Percentiles rank a stretch among this genome's conserved stretches.
Evolutionary conservation across 2,888 invertebrate genomes (phyloP).

Genomic region (Lithosia quadra): DNA sequence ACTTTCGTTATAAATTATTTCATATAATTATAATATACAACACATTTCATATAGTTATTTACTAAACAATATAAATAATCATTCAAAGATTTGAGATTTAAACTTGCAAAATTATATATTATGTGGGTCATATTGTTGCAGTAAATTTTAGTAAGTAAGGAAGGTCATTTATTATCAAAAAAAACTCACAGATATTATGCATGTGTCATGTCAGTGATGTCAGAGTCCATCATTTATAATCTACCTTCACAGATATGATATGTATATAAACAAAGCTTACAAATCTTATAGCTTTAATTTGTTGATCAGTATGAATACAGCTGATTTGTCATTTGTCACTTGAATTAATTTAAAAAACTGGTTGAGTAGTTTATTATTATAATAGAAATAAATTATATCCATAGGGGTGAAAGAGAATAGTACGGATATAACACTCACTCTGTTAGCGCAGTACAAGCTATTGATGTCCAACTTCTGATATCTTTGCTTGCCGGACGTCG

Average conservation of each 20-base stretch:
- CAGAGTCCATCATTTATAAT: slow-evolving; percentile 12
- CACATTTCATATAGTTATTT: not conserved
- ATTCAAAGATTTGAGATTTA: not conserved
- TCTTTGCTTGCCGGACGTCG: slow-evolving; percentile 94
- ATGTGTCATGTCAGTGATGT: not conserved
- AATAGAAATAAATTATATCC: slow-evolving; percentile 15
- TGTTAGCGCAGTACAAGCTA: slow-evolving; percentile 96
- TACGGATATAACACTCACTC: slow-evolving; percentile 86
- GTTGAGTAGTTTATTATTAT: not conserved
- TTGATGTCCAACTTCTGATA: slow-evolving; percentile 99
- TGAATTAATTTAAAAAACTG: not conserved
- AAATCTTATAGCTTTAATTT: not conserved
- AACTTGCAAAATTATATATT: not conserved
- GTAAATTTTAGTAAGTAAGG: not conserved
- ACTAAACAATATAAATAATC: not conserved
- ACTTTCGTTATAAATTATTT: slow-evolving; percentile 34
- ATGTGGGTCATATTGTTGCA: not conserved
- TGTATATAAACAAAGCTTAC: not conserved
- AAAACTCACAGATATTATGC: not conserved
- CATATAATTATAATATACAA: not conserved
- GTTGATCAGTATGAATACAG: slow-evolving; percentile 5
- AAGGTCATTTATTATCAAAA: not conserved
- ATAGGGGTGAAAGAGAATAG: slow-evolving; percentile 31
- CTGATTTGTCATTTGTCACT: not conserved
- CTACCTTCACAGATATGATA: not conserved